A percentile compares a stretch with the other conserved stretches of the same genome.
Evolutionary conservation across 2,113 vertebrate species (phyloP).

Genomic region (Vulpes vulpes): DNA sequence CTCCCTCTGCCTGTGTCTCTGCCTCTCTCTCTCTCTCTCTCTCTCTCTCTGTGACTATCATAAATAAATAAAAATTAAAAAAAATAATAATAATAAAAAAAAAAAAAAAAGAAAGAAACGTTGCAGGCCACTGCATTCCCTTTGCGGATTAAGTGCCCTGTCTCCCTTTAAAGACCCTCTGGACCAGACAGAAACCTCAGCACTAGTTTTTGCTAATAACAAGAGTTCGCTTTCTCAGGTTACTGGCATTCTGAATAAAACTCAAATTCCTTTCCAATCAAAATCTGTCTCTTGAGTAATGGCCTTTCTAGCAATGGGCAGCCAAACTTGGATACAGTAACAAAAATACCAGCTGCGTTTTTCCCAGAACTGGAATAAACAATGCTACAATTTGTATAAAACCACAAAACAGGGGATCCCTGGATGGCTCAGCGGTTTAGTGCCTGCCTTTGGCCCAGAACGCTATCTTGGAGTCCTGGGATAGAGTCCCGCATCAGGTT

Average conservation of each 20-base stretch:
- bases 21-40: too few species aligned
- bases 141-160: neutral
- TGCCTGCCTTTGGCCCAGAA: too few species aligned
- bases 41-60: too few species aligned
- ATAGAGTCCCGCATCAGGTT: too few species aligned
- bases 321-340: neutral
- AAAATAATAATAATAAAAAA: too few species aligned
- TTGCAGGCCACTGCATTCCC: neutral
- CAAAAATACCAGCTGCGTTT: neutral
- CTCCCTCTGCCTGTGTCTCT: too few species aligned
- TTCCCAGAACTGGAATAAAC: neutral
- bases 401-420: neutral
- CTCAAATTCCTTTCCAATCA: neutral
- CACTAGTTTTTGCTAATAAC: neutral
- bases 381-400: neutral
- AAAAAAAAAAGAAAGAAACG: too few species aligned
- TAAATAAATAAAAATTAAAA: too few species aligned
- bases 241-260: neutral
- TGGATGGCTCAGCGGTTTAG: too few species aligned
- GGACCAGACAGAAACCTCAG: neutral
- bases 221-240: neutral
- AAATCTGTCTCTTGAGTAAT: neutral
- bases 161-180: neutral
- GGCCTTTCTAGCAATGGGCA: neutral
- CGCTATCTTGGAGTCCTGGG: too few species aligned